Evolutionary conservation across 2,113 vertebrate species (phyloP).

Genomic region (Gasterosteus nipponicus): DNA sequence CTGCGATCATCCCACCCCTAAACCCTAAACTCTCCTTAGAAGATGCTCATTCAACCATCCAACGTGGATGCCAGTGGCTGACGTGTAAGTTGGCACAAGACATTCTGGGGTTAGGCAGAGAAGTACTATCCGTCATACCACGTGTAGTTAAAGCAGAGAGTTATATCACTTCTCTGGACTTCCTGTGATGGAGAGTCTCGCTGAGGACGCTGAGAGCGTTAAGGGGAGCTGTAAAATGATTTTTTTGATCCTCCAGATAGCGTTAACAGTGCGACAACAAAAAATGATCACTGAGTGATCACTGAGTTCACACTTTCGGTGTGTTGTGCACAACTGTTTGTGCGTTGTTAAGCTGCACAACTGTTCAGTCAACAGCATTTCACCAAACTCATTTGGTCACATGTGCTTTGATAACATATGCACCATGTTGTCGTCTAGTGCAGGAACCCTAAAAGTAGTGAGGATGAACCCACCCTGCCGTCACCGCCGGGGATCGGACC

Average conservation of each 20-base stretch:
- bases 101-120: constrained; percentile 4
- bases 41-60: neutral
- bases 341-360: constrained; percentile 4
- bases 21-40: neutral
- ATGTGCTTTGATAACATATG: neutral
- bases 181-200: neutral
- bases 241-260: constrained; percentile 10
- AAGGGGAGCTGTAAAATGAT: constrained; percentile 8
- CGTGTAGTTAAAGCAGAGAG: constrained; percentile 4
- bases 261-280: neutral
- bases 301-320: no score
- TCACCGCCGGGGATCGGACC: constrained; percentile 19
- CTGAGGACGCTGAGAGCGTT: neutral
- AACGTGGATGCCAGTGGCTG: neutral
- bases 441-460: neutral
- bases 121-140: neutral
- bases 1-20: neutral
- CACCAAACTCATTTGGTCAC: neutral
- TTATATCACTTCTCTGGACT: constrained; percentile 21
- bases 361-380: neutral
- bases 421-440: neutral
- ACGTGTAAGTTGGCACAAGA: neutral
- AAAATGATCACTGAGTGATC: constrained; percentile 2
- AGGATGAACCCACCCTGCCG: neutral
- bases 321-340: neutral